Base-by-base conservation (phyloP, 2,113 vertebrate species). In the Petrocephalus zakoni region DNA sequence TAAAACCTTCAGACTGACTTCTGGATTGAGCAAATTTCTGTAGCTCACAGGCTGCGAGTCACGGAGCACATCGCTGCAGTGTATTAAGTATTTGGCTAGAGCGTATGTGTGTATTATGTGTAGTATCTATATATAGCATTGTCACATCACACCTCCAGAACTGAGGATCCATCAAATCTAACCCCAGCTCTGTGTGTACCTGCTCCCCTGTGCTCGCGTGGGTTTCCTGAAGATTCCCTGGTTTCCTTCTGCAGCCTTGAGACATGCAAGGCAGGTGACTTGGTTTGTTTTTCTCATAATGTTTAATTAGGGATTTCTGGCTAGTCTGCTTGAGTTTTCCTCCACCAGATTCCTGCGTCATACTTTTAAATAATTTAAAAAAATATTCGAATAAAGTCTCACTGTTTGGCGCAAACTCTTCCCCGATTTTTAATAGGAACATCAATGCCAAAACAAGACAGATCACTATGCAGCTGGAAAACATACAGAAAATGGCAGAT, bases 1-100 rank as follows among this genome's bases (percentile, higher is more conserved):
- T 78, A 78, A 42, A 78, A 37, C 72, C 34, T 7, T 78, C 72
- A 42, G 34, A 37, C 34, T 37, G 34, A 37, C 72, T 37, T 78
- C 34, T 42, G 34, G 34, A 42, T 17, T 17, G 34, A 42, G 72
- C 13, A 42, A 42, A 78, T 78, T 78, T 42, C 34, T 78, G 72
- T 78, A 78, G 17, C 34, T 78, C 34, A 1, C 34, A 17, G 72
- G 72, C 72, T 42, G 29, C 37, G 34, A 78, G 17, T 78, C 34
- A 78, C 72, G 4, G 72, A 78, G 72, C 72, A 78, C 34, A 15
- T 75, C 34, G 29, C 13, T 75, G 34, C 68, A 75, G 29, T 78
- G 34, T 78, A 78, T 78, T 78, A 78, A 78, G 82, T 85, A 51
- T 85, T 51, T 85, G 21, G 82, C 51, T 85, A 51, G 82, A 85